These are phyloP conservation scores for Eupeodes corollae DNA, from an alignment of 1,140 invertebrate genomes.

Conservation along the genomic window DNA sequence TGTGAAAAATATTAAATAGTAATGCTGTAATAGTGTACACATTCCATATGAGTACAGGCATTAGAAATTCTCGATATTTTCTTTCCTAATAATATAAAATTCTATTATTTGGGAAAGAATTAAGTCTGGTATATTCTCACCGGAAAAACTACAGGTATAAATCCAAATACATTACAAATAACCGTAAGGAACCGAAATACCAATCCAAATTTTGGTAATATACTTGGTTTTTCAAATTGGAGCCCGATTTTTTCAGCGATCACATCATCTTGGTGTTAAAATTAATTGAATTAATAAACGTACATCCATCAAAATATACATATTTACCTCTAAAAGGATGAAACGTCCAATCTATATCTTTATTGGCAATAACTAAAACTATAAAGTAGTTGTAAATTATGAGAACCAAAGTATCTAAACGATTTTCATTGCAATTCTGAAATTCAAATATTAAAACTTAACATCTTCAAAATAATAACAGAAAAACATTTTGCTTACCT, in stretches of 20 bases:
- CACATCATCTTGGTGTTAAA: neutral
- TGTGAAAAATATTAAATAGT: constrained; percentile 6
- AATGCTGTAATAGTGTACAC: constrained; percentile 6
- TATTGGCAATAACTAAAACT: constrained; percentile 7
- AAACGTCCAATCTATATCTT: constrained; percentile 6
- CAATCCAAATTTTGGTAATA: constrained; percentile 9
- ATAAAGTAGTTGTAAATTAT: constrained; percentile 8
- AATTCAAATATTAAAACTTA: neutral
- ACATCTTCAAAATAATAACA: too few relatives aligned
- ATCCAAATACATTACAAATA: constrained; percentile 3
- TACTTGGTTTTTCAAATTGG: constrained; percentile 3
- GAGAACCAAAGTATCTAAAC: neutral
- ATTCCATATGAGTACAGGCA: constrained; percentile 9
- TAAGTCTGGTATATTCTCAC: neutral
- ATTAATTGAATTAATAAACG: neutral
- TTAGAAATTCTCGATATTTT: neutral
- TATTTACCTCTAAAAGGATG: constrained; percentile 5
- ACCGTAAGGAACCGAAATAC: constrained; percentile 7
- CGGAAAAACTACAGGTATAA: neutral
- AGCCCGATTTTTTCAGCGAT: constrained; percentile 5
- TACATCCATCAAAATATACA: neutral
- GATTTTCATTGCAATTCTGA: neutral
- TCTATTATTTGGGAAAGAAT: neutral
- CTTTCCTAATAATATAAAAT: neutral
- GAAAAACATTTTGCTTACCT: too few relatives aligned